These are phyloP conservation scores for Argopecten irradians DNA, from an alignment of 1,140 invertebrate species.

Conservation along the genomic window DNA sequence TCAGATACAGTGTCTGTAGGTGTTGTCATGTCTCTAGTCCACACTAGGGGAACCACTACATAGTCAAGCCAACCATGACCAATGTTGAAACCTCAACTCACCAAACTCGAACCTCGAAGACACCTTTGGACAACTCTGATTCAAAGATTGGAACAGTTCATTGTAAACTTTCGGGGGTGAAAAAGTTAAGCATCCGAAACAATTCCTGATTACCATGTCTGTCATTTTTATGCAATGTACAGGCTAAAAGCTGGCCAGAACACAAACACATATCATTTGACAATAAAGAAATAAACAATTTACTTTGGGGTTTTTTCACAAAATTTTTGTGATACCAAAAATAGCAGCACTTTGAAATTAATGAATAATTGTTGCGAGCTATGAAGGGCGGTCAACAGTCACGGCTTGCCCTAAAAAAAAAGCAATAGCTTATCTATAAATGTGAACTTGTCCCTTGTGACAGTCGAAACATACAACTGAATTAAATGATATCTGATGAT, in stretches of 20 bases:
- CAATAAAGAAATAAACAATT: neutral
- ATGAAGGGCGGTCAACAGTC: neutral
- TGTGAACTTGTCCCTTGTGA: neutral
- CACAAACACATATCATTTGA: too few species aligned
- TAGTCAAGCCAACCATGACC: neutral
- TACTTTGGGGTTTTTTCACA: neutral
- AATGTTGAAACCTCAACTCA: too few species aligned
- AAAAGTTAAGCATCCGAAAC: too few species aligned
- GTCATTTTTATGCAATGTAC: neutral
- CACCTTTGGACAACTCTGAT: too few species aligned
- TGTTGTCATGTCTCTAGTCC: too few species aligned
- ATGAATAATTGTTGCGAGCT: neutral
- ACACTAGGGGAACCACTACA: neutral
- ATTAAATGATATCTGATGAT: neutral
- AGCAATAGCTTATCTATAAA: neutral
- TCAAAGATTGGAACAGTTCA: too few species aligned
- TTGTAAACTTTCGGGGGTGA: too few species aligned
- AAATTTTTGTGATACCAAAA: neutral
- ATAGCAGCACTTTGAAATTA: constrained; percentile 3
- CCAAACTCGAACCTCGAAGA: too few species aligned
- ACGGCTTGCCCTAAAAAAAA: neutral
- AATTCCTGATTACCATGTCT: neutral
- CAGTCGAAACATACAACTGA: neutral
- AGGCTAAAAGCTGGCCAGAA: neutral
- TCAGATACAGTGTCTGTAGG: too few species aligned